Conservation (phyloP, 2,797 vertebrate genomes). For the Takifugu rubripes region DNA sequence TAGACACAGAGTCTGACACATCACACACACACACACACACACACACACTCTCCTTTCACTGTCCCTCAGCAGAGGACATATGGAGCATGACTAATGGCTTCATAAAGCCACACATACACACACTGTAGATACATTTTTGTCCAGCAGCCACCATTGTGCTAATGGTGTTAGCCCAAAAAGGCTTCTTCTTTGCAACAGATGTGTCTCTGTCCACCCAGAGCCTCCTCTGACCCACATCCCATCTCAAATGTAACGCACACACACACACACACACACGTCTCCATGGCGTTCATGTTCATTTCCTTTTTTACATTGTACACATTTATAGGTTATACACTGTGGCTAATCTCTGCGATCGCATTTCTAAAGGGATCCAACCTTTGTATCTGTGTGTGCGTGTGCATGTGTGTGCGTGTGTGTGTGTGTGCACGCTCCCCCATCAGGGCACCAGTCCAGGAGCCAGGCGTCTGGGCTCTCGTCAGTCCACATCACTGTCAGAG, state of each 20-base stretch:
- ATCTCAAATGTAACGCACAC: constrained; percentile 24
- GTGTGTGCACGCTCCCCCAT: constrained; percentile 20
- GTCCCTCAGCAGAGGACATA: constrained; percentile 57
- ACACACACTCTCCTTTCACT: constrained; percentile 36
- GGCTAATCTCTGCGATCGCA: not conserved
- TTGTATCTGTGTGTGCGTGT: constrained; percentile 2
- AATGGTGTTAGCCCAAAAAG: constrained; percentile 57
- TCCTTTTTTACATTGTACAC: too few relatives aligned
- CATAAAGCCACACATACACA: constrained; percentile 64
- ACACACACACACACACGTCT: not conserved
- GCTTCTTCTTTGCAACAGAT: constrained; percentile 52
- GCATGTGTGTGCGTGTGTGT: not conserved
- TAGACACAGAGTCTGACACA: constrained; percentile 56
- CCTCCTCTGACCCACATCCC: constrained; percentile 59
- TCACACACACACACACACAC: constrained; percentile 16
- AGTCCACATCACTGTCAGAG: constrained; percentile 85
- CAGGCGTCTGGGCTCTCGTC: constrained; percentile 70
- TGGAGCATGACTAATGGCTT: constrained; percentile 73
- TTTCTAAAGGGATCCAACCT: not conserved
- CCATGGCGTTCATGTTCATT: too few relatives aligned
- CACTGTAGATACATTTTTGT: constrained; percentile 54
- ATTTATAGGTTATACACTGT: too few relatives aligned
- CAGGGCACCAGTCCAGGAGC: constrained; percentile 59
- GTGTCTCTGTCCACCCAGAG: constrained; percentile 46
- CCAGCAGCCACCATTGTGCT: constrained; percentile 62